Conservation (phyloP, 2,888 invertebrate genomes). For the Drosophila subquinaria region DNA sequence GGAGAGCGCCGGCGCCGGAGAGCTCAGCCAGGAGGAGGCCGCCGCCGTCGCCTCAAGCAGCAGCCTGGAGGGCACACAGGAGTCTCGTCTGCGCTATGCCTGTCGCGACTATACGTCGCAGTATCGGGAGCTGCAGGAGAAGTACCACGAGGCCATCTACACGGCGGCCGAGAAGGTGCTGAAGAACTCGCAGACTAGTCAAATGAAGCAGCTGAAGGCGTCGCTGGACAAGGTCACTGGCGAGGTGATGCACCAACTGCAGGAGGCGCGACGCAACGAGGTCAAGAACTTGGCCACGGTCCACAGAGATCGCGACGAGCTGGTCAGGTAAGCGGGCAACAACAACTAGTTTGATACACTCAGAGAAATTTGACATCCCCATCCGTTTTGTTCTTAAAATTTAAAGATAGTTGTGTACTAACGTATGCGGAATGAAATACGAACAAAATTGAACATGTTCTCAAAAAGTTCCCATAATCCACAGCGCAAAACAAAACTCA, state of each 20-base stretch:
- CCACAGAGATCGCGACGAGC: constrained; percentile 96
- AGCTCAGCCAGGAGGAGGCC: constrained; percentile 75
- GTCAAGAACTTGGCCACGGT: constrained; percentile 94
- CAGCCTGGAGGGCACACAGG: constrained; percentile 87
- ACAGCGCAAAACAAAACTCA: too few relatives aligned
- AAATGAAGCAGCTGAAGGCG: constrained; percentile 91
- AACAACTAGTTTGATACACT: too few relatives aligned
- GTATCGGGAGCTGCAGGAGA: constrained; percentile 92
- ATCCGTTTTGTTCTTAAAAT: too few relatives aligned
- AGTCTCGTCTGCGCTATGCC: constrained; percentile 88
- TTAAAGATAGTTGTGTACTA: too few relatives aligned
- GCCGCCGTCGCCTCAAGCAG: constrained; percentile 82
- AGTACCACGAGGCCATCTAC: constrained; percentile 93
- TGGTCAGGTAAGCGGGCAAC: constrained; percentile 89
- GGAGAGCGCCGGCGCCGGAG: constrained; percentile 75
- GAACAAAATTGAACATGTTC: too few relatives aligned
- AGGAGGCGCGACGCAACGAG: constrained; percentile 93
- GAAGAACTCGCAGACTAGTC: constrained; percentile 91
- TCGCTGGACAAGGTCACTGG: constrained; percentile 90
- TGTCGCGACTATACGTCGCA: constrained; percentile 89
- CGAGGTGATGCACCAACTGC: constrained; percentile 92
- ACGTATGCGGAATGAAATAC: too few relatives aligned
- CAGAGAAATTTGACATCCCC: too few relatives aligned
- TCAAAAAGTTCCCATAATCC: too few relatives aligned
- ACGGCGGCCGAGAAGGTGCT: constrained; percentile 92